phyloP scores from a whole-genome alignment of 2,797 vertebrate species.

The Emys orbicularis region DNA sequence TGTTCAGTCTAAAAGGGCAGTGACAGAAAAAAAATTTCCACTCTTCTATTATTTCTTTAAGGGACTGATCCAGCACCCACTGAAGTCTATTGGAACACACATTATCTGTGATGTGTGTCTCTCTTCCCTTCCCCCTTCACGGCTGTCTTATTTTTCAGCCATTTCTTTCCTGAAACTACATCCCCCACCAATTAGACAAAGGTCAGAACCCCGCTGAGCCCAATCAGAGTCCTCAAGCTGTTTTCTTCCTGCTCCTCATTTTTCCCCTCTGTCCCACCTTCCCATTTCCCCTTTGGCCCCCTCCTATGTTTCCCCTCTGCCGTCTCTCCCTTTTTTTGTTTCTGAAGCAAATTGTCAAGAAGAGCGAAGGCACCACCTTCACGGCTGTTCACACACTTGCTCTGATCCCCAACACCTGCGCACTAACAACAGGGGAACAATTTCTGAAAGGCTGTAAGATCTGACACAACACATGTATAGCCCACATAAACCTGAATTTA shows the following conservation, averaged over 20 bases:
- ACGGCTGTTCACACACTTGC: not conserved
- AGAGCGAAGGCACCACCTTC: not conserved
- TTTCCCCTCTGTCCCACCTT: not conserved
- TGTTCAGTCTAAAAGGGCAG: not conserved
- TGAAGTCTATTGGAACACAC: not conserved
- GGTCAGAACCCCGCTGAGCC: not conserved
- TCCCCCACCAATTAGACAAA: not conserved
- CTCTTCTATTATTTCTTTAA: not conserved
- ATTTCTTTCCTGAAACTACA: not conserved
- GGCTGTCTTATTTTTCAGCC: not conserved
- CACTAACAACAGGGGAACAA: not conserved
- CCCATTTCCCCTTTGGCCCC: not conserved
- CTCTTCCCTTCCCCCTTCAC: not conserved
- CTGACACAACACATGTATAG: not conserved
- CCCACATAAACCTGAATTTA: constrained; percentile 11
- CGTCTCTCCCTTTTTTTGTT: not conserved
- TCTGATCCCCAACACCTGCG: not conserved
- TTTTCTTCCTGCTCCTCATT: not conserved
- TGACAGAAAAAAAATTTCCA: not conserved
- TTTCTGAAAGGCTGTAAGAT: constrained; percentile 9
- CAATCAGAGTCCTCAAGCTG: not conserved
- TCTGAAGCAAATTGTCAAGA: constrained; percentile 17
- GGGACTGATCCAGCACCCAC: not conserved
- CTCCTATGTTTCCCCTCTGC: not conserved
- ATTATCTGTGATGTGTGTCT: not conserved